A percentile compares a stretch with the other conserved stretches of the same genome.
These are phyloP conservation scores for Aptenodytes patagonicus DNA, from an alignment of 2,113 vertebrate genomes.

Conservation along the genomic window DNA sequence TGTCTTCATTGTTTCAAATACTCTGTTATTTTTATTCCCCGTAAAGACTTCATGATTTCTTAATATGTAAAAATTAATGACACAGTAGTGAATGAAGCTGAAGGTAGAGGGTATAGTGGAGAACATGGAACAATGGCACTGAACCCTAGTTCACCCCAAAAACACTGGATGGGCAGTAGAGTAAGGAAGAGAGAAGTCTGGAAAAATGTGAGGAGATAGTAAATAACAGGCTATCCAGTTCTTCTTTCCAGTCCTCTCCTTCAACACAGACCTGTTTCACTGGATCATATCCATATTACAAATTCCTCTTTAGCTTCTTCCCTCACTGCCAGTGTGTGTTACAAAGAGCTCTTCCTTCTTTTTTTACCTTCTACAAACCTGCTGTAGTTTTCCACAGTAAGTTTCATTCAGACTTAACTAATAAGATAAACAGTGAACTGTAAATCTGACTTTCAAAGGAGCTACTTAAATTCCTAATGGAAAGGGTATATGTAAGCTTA, in stretches of 20 bases:
- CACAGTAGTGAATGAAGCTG: neutral
- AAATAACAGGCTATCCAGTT: neutral
- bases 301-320: neutral
- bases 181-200: neutral
- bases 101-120: neutral
- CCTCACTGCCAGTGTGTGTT: neutral
- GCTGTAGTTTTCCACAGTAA: neutral
- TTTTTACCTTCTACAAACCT: neutral
- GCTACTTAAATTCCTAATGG: neutral
- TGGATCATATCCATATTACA: neutral
- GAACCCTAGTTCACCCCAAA: neutral
- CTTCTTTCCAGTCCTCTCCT: neutral
- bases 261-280: neutral
- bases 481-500: neutral
- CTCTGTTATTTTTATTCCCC: neutral
- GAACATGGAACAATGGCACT: neutral
- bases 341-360: neutral
- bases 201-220: neutral
- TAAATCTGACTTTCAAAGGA: neutral
- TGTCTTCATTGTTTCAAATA: neutral
- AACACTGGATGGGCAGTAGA: neutral
- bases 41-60: neutral
- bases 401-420: neutral
- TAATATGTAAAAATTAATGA: neutral
- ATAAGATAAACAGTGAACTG: neutral